Evolutionary conservation across 1,140 invertebrate species (phyloP).

Genomic region (Epicauta chinensis): DNA sequence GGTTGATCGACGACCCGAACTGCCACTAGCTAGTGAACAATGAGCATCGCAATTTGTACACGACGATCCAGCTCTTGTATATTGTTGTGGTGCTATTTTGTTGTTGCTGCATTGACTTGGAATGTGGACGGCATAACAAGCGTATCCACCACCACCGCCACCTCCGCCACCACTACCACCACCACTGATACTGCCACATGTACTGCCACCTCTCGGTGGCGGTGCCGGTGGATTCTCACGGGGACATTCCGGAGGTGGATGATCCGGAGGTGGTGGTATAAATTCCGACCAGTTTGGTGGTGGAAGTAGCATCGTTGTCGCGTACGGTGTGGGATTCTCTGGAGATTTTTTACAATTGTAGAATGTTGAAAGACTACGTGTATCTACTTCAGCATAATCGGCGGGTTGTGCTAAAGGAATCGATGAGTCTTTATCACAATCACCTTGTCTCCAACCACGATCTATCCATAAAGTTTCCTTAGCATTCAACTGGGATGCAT

Average conservation of each 20-base stretch:
- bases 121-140: conserved; percentile 38
- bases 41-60: conserved; percentile 37
- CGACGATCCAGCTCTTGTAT: conserved; percentile 34
- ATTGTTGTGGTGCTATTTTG: conserved; percentile 19
- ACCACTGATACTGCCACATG: conserved; percentile 20
- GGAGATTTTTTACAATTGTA: conserved; percentile 63
- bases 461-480: conserved; percentile 73
- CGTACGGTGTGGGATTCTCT: conserved; percentile 73
- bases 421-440: conserved; percentile 57
- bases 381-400: conserved; percentile 74
- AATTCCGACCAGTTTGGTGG: conserved; percentile 72
- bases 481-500: conserved; percentile 57
- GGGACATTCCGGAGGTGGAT: conserved; percentile 58
- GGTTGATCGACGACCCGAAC: conserved; percentile 27
- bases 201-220: conserved; percentile 35
- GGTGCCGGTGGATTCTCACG: conserved; percentile 34
- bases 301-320: conserved; percentile 63
- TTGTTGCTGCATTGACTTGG: conserved; percentile 21
- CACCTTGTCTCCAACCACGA: conserved; percentile 62
- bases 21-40: conserved; percentile 33
- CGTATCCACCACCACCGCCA: conserved; percentile 28
- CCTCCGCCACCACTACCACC: conserved; percentile 40
- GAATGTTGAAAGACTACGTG: conserved; percentile 67
- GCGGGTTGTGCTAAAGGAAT: conserved; percentile 44
- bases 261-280: conserved; percentile 71